phyloP scores from a whole-genome alignment of 1,140 invertebrate genomes.

The Ectropis grisescens region DNA sequence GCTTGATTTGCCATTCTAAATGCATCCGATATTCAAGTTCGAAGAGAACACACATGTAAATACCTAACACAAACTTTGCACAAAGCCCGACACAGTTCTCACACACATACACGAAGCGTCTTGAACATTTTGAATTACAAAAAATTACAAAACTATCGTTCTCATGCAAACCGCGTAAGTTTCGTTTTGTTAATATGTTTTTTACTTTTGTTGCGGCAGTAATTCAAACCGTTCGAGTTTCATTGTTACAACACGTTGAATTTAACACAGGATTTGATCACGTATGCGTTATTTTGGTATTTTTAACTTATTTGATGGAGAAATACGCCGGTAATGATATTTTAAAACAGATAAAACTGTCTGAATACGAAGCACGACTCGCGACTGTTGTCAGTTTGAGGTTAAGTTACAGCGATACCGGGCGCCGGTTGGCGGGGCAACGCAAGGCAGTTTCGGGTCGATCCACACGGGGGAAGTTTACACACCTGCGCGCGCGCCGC shows the following conservation, averaged over 20 bases:
- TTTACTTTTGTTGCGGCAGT: conserved; percentile 1
- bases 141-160: conserved; percentile 10
- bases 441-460: conserved; percentile 31
- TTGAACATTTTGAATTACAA: conserved; percentile 6
- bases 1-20: conserved; percentile 47
- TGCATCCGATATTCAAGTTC: conserved; percentile 18
- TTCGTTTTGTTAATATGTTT: conserved; percentile 2
- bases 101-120: conserved; percentile 12
- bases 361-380: conserved; percentile 55
- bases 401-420: conserved; percentile 64
- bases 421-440: conserved; percentile 48
- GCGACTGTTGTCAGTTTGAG: conserved; percentile 63
- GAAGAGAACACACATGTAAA: conserved; percentile 2
- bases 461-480: conserved; percentile 39
- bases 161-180: conserved; percentile 8
- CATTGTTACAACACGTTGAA: too few species aligned
- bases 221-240: too few species aligned
- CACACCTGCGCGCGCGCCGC: too few species aligned
- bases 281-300: too few species aligned
- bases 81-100: conserved; percentile 11
- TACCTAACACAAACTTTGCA: conserved; percentile 8
- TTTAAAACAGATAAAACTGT: conserved; percentile 38
- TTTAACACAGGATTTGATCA: too few species aligned
- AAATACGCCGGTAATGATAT: too few species aligned
- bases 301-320: too few species aligned